Percentiles rank a stretch among this genome's conserved stretches.
Conservation (phyloP, 2,113 vertebrate genomes). For the Callocephalon fimbriatum region DNA sequence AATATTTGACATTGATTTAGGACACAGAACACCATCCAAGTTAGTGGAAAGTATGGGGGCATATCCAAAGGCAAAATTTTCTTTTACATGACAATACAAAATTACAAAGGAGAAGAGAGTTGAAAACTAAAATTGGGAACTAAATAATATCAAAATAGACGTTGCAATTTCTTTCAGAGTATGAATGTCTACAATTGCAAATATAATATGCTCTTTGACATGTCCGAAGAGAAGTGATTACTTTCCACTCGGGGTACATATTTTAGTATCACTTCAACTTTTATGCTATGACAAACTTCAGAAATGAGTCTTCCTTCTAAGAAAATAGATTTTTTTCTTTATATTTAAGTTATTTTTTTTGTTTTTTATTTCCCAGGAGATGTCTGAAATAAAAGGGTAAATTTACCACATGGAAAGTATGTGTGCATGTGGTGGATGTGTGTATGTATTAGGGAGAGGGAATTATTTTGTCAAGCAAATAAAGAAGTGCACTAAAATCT, state of each 20-base stretch:
- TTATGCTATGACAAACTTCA: constrained; percentile 64
- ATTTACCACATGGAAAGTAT: neutral
- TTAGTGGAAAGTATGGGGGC: neutral
- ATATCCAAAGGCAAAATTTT: constrained; percentile 19
- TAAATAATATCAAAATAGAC: constrained; percentile 50
- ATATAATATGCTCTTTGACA: constrained; percentile 32
- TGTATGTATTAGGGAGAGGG: neutral
- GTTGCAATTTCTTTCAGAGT: constrained; percentile 50
- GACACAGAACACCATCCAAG: neutral
- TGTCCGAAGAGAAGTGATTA: constrained; percentile 59
- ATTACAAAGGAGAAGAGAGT: constrained; percentile 44
- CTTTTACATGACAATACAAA: constrained; percentile 11
- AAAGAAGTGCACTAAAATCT: neutral
- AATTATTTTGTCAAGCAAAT: neutral
- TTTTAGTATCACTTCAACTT: constrained; percentile 63
- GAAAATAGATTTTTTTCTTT: neutral
- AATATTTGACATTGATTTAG: neutral
- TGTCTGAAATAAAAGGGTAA: neutral
- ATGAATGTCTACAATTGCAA: constrained; percentile 50
- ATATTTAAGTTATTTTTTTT: neutral
- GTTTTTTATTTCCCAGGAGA: neutral
- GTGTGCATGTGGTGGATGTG: neutral
- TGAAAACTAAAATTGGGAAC: constrained; percentile 43
- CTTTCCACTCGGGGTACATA: constrained; percentile 63
- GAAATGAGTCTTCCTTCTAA: constrained; percentile 43